Conservation (phyloP, 2,888 invertebrate species). For the Aspidiotus destructor region DNA sequence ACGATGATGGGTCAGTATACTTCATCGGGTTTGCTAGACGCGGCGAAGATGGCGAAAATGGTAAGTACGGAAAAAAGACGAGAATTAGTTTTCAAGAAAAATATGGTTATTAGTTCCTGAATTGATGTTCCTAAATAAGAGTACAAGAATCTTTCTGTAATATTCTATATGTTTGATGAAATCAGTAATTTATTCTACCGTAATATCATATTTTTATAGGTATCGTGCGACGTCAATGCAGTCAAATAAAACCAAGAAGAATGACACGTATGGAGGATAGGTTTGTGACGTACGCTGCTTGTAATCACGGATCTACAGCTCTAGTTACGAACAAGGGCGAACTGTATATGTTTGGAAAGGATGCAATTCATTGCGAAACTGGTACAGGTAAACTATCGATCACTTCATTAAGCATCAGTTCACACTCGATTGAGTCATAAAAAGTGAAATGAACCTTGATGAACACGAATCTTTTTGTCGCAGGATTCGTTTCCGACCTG, state of each 20-base stretch:
- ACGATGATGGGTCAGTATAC: constrained; percentile 84
- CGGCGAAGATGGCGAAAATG: constrained; percentile 87
- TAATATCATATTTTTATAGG: background rate
- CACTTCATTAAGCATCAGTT: too few species aligned
- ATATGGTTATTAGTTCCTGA: background rate
- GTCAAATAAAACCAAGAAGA: constrained; percentile 85
- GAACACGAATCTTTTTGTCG: too few species aligned
- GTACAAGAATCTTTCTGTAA: too few species aligned
- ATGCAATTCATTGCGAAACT: constrained; percentile 73
- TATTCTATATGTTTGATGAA: background rate
- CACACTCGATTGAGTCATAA: background rate
- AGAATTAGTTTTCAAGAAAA: constrained; percentile 20
- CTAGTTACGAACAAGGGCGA: constrained; percentile 83
- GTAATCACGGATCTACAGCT: constrained; percentile 91
- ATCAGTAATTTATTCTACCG: background rate
- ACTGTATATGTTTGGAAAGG: constrained; percentile 89
- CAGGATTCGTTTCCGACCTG: constrained; percentile 63
- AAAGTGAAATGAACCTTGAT: background rate
- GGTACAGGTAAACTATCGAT: constrained; percentile 44
- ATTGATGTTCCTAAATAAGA: too few species aligned
- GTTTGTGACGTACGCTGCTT: constrained; percentile 70
- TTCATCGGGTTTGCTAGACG: constrained; percentile 75
- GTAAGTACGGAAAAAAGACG: constrained; percentile 39
- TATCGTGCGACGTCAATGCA: constrained; percentile 65
- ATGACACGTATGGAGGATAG: constrained; percentile 82